phyloP scores from a whole-genome alignment of 2,113 vertebrate species.

The Caranx melampygus region DNA sequence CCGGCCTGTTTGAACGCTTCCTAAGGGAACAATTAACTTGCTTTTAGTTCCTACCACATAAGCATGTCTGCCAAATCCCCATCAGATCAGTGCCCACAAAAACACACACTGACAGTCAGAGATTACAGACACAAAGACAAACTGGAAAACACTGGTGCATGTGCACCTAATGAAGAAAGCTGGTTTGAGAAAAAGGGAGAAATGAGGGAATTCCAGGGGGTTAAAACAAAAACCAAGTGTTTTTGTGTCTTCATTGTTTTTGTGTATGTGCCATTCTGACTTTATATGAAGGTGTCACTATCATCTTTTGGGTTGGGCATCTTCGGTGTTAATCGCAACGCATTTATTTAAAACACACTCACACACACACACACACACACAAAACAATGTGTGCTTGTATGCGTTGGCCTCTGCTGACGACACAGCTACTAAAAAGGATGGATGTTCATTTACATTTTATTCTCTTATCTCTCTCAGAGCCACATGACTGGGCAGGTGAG shows the following conservation, averaged over 20 bases:
- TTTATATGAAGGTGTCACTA: constrained; percentile 16
- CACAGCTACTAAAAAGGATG: constrained; percentile 15
- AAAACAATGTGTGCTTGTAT: not conserved
- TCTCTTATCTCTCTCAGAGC: constrained; percentile 38
- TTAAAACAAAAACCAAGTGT: not conserved
- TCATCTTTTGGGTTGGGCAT: constrained; percentile 4
- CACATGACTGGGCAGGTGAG: constrained; percentile 38
- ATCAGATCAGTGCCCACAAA: constrained; percentile 65
- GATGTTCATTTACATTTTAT: constrained; percentile 12
- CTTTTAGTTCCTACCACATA: constrained; percentile 79
- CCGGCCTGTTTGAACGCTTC: constrained; percentile 70
- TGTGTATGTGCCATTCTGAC: not conserved
- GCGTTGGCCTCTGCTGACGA: not conserved
- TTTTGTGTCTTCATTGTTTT: too few species aligned
- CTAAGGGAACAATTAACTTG: constrained; percentile 80
- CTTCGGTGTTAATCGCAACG: constrained; percentile 3
- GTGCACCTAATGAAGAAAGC: constrained; percentile 33
- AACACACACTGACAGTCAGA: constrained; percentile 52
- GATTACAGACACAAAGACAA: constrained; percentile 45
- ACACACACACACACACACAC: not conserved
- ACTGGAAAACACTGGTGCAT: constrained; percentile 34
- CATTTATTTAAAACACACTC: not conserved
- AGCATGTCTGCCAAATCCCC: constrained; percentile 74
- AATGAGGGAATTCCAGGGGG: not conserved
- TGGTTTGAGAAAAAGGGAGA: constrained; percentile 19